Evolutionary conservation across 2,888 invertebrate genomes (phyloP).

Genomic region (Lagria hirta): DNA sequence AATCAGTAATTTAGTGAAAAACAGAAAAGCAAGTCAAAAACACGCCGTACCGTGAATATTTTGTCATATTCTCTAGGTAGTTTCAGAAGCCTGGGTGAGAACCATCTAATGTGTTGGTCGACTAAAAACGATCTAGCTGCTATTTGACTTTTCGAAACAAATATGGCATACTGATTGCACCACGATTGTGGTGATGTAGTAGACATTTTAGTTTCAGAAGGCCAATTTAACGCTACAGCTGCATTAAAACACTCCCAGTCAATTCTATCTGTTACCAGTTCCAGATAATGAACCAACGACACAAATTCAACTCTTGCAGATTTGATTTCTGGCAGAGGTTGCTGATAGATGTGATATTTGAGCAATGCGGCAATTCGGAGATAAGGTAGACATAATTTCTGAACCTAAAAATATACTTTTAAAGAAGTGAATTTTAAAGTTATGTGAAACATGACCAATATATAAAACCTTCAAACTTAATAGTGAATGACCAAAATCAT

Average conservation of each 20-base stretch:
- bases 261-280: constrained; percentile 69
- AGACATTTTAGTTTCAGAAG: constrained; percentile 51
- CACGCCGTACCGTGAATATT: constrained; percentile 71
- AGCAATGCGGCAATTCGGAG: constrained; percentile 81
- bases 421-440: constrained; percentile 1
- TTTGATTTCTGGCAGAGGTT: constrained; percentile 69
- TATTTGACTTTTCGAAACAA: constrained; percentile 58
- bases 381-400: constrained; percentile 80
- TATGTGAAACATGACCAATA: neutral
- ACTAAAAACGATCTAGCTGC: constrained; percentile 70
- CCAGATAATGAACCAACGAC: constrained; percentile 74
- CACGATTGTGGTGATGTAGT: constrained; percentile 63
- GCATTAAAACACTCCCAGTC: constrained; percentile 68
- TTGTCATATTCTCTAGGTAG: constrained; percentile 91
- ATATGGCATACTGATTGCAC: constrained; percentile 68
- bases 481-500: no score
- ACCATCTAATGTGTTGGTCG: constrained; percentile 77
- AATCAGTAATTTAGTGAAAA: constrained; percentile 8
- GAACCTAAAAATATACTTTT: constrained; percentile 68
- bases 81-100: constrained; percentile 77
- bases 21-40: constrained; percentile 11
- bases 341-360: constrained; percentile 72
- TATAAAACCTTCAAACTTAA: no score
- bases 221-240: constrained; percentile 64
- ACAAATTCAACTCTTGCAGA: constrained; percentile 73